Evolutionary conservation across 2,888 invertebrate species (phyloP).

Genomic region (Amiota minor): DNA sequence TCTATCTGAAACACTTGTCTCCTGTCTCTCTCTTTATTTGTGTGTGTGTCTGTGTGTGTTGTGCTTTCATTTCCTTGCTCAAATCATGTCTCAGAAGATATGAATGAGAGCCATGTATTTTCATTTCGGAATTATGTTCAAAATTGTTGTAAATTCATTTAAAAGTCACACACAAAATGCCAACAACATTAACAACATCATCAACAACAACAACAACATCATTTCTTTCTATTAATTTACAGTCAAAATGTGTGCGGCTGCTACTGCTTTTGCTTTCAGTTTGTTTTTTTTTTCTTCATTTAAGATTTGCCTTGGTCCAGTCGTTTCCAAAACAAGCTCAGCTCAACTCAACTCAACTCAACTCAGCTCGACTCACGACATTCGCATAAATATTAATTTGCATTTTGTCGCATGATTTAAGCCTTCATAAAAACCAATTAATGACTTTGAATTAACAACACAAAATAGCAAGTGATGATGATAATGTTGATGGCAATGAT

Average conservation of each 20-base stretch:
- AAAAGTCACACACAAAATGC: background rate
- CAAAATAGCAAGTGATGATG: background rate
- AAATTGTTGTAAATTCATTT: constrained; percentile 21
- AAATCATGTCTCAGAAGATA: background rate
- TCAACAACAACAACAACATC: constrained; percentile 11
- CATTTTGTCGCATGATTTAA: constrained; percentile 59
- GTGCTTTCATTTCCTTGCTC: background rate
- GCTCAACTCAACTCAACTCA: background rate
- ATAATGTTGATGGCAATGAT: background rate
- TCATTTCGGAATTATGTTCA: constrained; percentile 14
- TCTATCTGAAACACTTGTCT: too few relatives aligned
- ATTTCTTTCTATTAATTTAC: constrained; percentile 26
- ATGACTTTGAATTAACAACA: constrained; percentile 39
- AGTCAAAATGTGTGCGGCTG: constrained; percentile 1
- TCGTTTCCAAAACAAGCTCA: background rate
- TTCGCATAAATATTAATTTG: constrained; percentile 60
- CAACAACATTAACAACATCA: background rate
- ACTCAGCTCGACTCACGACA: background rate
- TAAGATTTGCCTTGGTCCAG: background rate
- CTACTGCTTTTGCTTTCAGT: constrained; percentile 2
- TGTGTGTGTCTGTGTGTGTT: too few relatives aligned
- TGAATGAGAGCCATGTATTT: background rate
- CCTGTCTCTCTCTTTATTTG: too few relatives aligned
- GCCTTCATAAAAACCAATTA: constrained; percentile 54
- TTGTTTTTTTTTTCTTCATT: background rate